Conservation (phyloP, 2,113 vertebrate genomes). For the Phyllostomus hastatus region DNA sequence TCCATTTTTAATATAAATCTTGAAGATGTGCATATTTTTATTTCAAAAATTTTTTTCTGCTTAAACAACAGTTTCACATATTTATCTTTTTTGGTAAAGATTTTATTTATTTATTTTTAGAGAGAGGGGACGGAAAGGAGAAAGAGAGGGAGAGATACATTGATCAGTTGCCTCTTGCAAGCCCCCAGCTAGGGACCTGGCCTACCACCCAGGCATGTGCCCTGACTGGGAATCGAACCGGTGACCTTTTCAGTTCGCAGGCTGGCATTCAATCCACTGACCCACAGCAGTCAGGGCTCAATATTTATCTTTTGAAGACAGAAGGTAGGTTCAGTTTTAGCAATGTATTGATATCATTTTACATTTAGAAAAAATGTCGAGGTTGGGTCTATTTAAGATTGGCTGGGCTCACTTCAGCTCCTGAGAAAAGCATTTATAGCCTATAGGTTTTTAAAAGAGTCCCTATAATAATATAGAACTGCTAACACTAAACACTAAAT, state of each 20-base stretch:
- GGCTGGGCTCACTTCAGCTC: conserved; percentile 41
- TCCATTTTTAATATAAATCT: conserved; percentile 43
- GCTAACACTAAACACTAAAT: conserved; percentile 32
- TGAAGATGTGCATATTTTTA: conserved; percentile 38
- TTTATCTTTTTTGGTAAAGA: conserved; percentile 31
- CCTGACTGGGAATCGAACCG: not conserved
- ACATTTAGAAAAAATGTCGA: conserved; percentile 41
- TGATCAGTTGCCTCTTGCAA: not conserved
- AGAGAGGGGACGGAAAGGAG: not conserved
- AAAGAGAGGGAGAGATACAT: not conserved
- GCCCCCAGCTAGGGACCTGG: not conserved
- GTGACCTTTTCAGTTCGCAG: not conserved
- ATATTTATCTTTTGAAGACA: conserved; percentile 59
- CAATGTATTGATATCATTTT: conserved; percentile 45
- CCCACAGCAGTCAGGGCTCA: not conserved
- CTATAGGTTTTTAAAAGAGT: conserved; percentile 7
- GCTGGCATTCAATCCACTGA: too few relatives aligned
- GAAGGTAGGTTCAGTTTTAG: conserved; percentile 55
- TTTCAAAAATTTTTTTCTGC: conserved; percentile 40
- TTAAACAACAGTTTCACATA: conserved; percentile 53
- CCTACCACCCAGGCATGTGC: not conserved
- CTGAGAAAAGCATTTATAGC: conserved; percentile 54
- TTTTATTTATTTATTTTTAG: not conserved
- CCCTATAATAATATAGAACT: conserved; percentile 41
- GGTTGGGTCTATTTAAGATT: conserved; percentile 55